Evolutionary conservation across 2,797 vertebrate genomes (phyloP).

Genomic region (Onychomys leucogaster): DNA sequence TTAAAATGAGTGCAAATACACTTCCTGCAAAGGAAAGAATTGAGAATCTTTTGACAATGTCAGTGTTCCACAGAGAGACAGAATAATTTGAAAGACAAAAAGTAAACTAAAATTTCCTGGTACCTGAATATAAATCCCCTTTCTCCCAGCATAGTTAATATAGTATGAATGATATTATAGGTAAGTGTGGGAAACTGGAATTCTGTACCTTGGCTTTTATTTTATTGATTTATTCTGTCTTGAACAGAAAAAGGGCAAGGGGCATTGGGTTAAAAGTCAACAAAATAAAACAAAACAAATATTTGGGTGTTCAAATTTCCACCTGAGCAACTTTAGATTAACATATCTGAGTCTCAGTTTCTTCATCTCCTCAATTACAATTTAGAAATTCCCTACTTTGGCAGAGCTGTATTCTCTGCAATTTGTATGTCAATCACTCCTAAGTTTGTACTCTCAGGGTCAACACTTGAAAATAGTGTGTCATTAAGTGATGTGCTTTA

Average conservation of each 20-base stretch:
- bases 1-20: slow-evolving; percentile 69
- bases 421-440: neutral
- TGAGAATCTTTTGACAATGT: slow-evolving; percentile 64
- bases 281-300: neutral
- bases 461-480: neutral
- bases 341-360: neutral
- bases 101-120: slow-evolving; percentile 53
- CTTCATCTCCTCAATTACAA: neutral
- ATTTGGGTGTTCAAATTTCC: slow-evolving; percentile 14
- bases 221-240: slow-evolving; percentile 47
- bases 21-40: slow-evolving; percentile 53
- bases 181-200: neutral
- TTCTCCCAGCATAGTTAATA: neutral
- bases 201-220: slow-evolving; percentile 18
- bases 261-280: neutral
- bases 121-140: slow-evolving; percentile 55
- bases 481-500: neutral
- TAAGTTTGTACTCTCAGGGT: neutral
- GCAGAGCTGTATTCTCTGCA: neutral
- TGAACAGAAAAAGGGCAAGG: neutral
- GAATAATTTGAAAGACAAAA: slow-evolving; percentile 62
- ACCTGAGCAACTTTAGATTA: slow-evolving; percentile 28
- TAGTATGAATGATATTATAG: slow-evolving; percentile 37
- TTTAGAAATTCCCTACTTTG: neutral
- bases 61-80: slow-evolving; percentile 54